Base-by-base conservation (phyloP, 2,113 vertebrate species). In the Triplophysa tibetana region DNA sequence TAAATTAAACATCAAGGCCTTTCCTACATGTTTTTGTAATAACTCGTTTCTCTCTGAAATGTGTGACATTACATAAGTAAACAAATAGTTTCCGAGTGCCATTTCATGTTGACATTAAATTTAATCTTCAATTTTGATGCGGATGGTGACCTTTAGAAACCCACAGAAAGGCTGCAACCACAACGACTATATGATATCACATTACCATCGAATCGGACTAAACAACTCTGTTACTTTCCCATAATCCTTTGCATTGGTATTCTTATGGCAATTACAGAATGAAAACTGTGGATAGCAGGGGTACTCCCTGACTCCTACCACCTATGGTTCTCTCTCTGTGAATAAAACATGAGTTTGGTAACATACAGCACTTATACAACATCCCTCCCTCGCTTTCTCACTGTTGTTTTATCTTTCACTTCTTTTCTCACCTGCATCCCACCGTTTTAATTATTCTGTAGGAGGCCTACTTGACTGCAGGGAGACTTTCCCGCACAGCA, bases 401-500 rank as follows among this genome's bases (percentile, higher is more conserved):
- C 58, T 75, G 21, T 24, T 21, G 16, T 65, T 13, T 29, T 73
- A 11, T 21, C 29, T 58, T 54, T 70, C 69, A 24, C 52, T 21
- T 38, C 45, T 70, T 33, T 61, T 85, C 88, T 89, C 88, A 89
- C 85, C 89, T 89, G 87, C 82, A 88, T 89, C 90, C 90, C 88
- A 83, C 87, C 11, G 80, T 88, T 88, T 90, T 92, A 89, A 91
- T 91, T 90, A 91, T 89, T 86, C 87, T 77, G 80, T 83, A 84
- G 86, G 83, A 89, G 86, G 87, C 88, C 88, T 87, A 88, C 86
- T 89, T 87, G 89, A 79, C 67, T 70, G 88, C 85, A 77, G 87
- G 83, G 87, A 88, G 86, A 86, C 33, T 45, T 61, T 79, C 24
- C 66, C 85, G 88, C 84, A 78, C 86, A 82, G 82, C 74, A 82